Evolutionary conservation across 2,113 vertebrate genomes (phyloP).

Genomic region (Sclerurus mexicanus): DNA sequence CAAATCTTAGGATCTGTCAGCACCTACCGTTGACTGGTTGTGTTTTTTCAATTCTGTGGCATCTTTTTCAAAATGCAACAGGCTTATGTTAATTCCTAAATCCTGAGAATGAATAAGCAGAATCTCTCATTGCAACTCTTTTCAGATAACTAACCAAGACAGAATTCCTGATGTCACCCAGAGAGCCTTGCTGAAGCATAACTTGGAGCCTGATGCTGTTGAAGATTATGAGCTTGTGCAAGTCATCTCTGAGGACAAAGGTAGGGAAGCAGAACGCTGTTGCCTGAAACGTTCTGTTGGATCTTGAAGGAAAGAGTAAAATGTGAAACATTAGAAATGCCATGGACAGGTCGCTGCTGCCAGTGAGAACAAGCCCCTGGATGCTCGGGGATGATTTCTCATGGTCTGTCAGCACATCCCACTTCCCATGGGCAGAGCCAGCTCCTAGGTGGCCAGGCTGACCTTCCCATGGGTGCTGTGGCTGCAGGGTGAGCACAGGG

Average conservation of each 20-base stretch:
- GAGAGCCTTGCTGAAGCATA: slow-evolving; percentile 90
- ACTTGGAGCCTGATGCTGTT: slow-evolving; percentile 79
- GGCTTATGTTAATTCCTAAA: background rate
- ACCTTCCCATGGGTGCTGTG: rapidly evolving
- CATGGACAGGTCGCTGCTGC: background rate
- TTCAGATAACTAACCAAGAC: slow-evolving; percentile 91
- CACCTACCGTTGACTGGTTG: rapidly evolving
- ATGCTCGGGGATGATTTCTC: background rate
- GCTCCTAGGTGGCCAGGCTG: background rate
- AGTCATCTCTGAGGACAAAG: slow-evolving; percentile 91
- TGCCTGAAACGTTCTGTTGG: background rate
- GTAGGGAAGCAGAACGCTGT: slow-evolving; percentile 61
- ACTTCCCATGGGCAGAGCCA: background rate
- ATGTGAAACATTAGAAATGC: background rate
- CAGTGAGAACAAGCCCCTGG: background rate
- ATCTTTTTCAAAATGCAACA: background rate
- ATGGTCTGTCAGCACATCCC: background rate
- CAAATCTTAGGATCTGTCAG: background rate
- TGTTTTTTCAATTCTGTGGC: background rate
- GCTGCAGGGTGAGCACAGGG: too few species aligned
- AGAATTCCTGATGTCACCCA: slow-evolving; percentile 88
- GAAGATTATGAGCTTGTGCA: slow-evolving; percentile 91
- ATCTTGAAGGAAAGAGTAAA: background rate
- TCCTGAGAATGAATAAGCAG: background rate
- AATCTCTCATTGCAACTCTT: background rate